Base-by-base conservation (phyloP, 2,888 invertebrate species). In the Drosophila infuscata region DNA sequence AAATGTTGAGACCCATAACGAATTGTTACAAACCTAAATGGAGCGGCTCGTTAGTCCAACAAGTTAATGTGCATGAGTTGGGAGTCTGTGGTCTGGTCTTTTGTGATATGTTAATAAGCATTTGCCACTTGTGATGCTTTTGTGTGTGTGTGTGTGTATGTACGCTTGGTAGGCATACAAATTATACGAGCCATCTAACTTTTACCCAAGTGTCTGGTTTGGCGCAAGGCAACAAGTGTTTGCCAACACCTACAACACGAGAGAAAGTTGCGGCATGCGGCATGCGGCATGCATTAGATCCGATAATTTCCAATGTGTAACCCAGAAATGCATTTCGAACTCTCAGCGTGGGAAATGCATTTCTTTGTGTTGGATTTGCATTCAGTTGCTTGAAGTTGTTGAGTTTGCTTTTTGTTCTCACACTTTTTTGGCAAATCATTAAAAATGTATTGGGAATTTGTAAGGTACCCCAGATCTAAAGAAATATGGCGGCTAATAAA, bases 21-120 rank as follows among this genome's bases (percentile, higher is more conserved):
- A 90, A 91, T 89, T 90, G 91, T 91, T 89, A 90, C 90, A 88
- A 79, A 82, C 79, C 76, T 82, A 90, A 91, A 90, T 89, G 88
- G 90, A 90, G 82, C 86, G 79, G 76, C 87, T 87, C 87, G 87
- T 87, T 87, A 87, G 90, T 71, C 75, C 87, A 87, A 87, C 87
- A 87, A 87, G 87, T 90, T 90, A 87, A 87, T 87, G 90, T 83
- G 79, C 87, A 69, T 74, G 69, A 63, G 62, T 68, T 57, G 67
- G 60, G 63, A 53, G 48, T 62, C 60, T 61, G 51, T 64, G 76
- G 49, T 25, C 20, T 25, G 20, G 52, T 67, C 73, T 78, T 75
- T 65, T 89, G 83, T 87, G 88, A 87, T 87, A 87, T 87, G 87
- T 87, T 87, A 87, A 87, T 87, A 88, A 83, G 87, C 83, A 83